These are phyloP conservation scores for Drosophila suzukii DNA, from an alignment of 1,140 invertebrate species.

Conservation along the genomic window DNA sequence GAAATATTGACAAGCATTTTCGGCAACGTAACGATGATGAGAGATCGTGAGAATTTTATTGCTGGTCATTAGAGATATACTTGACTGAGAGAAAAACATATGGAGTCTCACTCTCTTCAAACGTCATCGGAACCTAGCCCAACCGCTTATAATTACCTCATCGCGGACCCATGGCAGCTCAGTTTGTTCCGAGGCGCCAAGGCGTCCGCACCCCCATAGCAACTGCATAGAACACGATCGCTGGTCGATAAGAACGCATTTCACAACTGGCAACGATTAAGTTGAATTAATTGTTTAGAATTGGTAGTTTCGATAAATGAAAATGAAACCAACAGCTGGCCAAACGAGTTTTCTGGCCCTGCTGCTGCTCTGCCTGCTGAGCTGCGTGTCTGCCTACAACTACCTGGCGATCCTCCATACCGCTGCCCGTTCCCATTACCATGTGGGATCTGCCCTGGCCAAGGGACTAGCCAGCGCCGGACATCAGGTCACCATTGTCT, in stretches of 20 bases:
- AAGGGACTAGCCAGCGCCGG: constrained; percentile 86
- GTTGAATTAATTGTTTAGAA: constrained; percentile 10
- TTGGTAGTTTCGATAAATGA: neutral
- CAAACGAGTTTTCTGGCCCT: constrained; percentile 53
- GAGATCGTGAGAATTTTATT: neutral
- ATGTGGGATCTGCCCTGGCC: constrained; percentile 86
- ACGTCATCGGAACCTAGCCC: constrained; percentile 7
- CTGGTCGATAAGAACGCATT: constrained; percentile 6
- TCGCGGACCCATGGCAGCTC: constrained; percentile 10
- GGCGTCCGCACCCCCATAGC: neutral
- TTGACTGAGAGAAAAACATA: neutral
- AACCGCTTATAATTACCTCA: constrained; percentile 41
- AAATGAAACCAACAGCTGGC: constrained; percentile 18
- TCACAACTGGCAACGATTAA: constrained; percentile 10
- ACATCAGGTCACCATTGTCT: constrained; percentile 87
- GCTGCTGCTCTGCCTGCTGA: constrained; percentile 50
- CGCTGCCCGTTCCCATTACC: constrained; percentile 86
- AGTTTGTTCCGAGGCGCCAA: constrained; percentile 33
- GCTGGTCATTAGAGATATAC: neutral
- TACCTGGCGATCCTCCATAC: constrained; percentile 85
- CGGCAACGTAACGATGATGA: constrained; percentile 11
- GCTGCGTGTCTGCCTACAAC: constrained; percentile 65
- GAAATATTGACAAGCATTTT: neutral
- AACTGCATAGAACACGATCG: neutral
- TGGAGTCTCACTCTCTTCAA: neutral